Evolutionary conservation across 2,113 vertebrate genomes (phyloP).

Genomic region (Psilopsiagon aymara): DNA sequence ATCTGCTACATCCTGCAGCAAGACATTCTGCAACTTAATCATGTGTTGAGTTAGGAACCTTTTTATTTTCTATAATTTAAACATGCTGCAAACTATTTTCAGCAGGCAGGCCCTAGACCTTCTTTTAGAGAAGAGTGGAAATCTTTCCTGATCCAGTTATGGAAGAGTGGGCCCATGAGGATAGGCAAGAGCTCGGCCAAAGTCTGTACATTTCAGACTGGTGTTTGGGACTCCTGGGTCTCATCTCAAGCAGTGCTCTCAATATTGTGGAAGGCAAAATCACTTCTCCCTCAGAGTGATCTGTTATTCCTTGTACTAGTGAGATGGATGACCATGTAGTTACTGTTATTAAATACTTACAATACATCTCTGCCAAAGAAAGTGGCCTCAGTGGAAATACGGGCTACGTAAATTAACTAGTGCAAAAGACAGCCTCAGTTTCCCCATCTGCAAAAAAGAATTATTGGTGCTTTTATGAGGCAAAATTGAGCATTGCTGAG

Average conservation of each 20-base stretch:
- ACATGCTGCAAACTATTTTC: not conserved
- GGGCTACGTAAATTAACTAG: not conserved
- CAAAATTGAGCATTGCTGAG: not conserved
- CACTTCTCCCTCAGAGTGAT: not conserved
- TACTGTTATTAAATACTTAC: not conserved
- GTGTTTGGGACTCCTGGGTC: not conserved
- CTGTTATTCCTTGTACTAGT: not conserved
- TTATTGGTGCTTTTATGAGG: not conserved
- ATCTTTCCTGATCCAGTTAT: not conserved
- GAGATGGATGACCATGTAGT: not conserved
- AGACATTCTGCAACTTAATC: not conserved
- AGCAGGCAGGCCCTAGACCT: not conserved
- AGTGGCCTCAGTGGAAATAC: not conserved
- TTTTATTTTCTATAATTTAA: not conserved
- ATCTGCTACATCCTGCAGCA: not conserved
- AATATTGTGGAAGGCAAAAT: not conserved
- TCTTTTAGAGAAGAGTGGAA: not conserved
- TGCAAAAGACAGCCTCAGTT: conserved; percentile 14
- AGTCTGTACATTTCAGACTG: not conserved
- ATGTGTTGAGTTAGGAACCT: not conserved
- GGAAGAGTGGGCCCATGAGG: not conserved
- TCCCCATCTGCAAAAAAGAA: not conserved
- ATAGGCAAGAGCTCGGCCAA: not conserved
- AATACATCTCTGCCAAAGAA: not conserved
- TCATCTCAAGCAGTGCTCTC: rapidly evolving